These are phyloP conservation scores for Apodemus sylvaticus DNA, from an alignment of 2,113 vertebrate species.

Conservation along the genomic window DNA sequence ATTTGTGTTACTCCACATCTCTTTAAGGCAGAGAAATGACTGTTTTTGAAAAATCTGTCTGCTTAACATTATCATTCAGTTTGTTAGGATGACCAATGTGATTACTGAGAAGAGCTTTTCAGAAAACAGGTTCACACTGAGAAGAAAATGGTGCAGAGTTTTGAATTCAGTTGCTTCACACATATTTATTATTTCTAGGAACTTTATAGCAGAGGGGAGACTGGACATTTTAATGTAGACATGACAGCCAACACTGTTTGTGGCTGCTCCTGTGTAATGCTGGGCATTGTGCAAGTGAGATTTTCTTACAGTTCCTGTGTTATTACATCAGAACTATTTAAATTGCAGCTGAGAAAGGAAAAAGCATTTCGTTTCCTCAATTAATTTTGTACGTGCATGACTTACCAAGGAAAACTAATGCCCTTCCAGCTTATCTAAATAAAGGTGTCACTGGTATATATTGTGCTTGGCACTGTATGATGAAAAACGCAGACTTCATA, in stretches of 20 bases:
- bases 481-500: conserved; percentile 59
- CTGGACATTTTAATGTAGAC: conserved; percentile 60
- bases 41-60: conserved; percentile 52
- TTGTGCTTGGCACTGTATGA: background rate
- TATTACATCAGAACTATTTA: conserved; percentile 44
- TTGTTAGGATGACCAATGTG: conserved; percentile 82
- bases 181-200: background rate
- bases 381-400: conserved; percentile 69
- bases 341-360: background rate
- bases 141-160: conserved; percentile 51
- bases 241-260: background rate
- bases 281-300: conserved; percentile 3
- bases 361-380: conserved; percentile 57
- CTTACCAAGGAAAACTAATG: conserved; percentile 67
- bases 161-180: conserved; percentile 46
- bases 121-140: conserved; percentile 73
- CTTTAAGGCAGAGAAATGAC: conserved; percentile 73
- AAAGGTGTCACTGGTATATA: conserved; percentile 43
- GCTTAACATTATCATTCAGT: conserved; percentile 75
- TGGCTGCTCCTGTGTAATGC: conserved; percentile 45
- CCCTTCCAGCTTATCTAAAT: conserved; percentile 54
- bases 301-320: conserved; percentile 53
- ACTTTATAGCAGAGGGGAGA: conserved; percentile 33
- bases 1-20: conserved; percentile 73
- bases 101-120: conserved; percentile 71